phyloP scores from a whole-genome alignment of 2,113 vertebrate genomes.

The Gallinago paraguaiae region DNA sequence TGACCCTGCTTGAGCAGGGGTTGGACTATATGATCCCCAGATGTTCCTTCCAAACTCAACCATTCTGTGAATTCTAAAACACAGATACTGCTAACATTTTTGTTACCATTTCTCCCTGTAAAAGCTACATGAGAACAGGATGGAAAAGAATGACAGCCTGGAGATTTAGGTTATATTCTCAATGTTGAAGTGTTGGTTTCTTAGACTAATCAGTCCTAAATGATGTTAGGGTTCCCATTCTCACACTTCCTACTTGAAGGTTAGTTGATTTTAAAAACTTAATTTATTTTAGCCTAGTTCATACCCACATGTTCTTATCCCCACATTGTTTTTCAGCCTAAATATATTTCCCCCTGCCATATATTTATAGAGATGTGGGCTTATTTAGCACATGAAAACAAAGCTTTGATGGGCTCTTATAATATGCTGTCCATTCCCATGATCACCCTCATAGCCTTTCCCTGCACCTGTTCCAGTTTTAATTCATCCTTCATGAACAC shows the following conservation, averaged over 20 bases:
- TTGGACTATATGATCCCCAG: neutral
- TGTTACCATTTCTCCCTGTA: neutral
- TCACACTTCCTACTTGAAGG: neutral
- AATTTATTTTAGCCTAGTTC: neutral
- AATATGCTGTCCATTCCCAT: neutral
- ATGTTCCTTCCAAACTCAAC: neutral
- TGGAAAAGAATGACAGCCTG: no score
- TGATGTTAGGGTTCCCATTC: neutral
- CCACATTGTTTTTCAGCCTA: neutral
- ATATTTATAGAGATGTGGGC: neutral
- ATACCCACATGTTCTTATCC: neutral
- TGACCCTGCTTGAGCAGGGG: neutral
- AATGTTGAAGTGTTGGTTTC: neutral
- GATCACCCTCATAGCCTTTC: neutral
- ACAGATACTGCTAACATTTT: neutral
- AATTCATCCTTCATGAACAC: neutral
- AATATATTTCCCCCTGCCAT: neutral
- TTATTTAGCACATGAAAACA: neutral
- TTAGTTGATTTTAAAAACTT: neutral
- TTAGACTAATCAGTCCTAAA: neutral
- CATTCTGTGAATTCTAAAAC: neutral
- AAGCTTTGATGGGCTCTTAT: neutral
- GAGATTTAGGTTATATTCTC: no score
- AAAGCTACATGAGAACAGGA: neutral
- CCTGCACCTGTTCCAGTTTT: neutral